phyloP scores from a whole-genome alignment of 1,140 invertebrate genomes.

The Drosophila nasuta region DNA sequence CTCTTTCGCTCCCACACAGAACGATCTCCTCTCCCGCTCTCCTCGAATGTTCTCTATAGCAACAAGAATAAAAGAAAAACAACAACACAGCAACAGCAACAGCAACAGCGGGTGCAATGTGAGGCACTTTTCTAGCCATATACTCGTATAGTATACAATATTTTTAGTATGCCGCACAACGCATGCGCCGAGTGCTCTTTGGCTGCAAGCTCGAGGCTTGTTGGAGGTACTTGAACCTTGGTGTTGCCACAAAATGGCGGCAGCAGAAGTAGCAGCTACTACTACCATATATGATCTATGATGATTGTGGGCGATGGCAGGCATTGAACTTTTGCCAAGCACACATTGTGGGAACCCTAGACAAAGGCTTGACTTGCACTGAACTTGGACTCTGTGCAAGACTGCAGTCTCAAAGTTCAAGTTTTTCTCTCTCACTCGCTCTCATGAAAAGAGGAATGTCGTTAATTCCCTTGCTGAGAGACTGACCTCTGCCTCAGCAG shows the following conservation, averaged over 20 bases:
- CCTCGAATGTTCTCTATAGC: neutral
- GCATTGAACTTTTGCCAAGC: conserved; percentile 61
- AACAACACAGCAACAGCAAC: neutral
- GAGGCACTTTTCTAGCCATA: conserved; percentile 50
- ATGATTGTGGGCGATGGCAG: conserved; percentile 51
- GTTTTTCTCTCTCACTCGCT: neutral
- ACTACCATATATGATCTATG: conserved; percentile 55
- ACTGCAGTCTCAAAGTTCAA: conserved; percentile 11
- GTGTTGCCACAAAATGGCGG: conserved; percentile 65
- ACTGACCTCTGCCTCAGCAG: conserved; percentile 59
- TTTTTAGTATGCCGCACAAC: conserved; percentile 40
- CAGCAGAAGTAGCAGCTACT: conserved; percentile 32
- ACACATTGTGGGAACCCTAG: conserved; percentile 27
- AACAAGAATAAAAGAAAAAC: neutral
- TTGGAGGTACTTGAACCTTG: conserved; percentile 77
- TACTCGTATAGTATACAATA: neutral
- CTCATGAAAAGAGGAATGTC: conserved; percentile 1
- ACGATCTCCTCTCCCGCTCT: neutral
- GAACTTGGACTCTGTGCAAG: neutral
- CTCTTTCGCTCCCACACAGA: neutral
- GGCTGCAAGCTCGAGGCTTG: conserved; percentile 26
- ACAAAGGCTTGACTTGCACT: conserved; percentile 20
- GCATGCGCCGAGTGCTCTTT: conserved; percentile 64
- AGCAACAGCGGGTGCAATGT: conserved; percentile 40
- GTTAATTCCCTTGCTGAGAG: conserved; percentile 5